A percentile compares a stretch with the other conserved stretches of the same genome.
Evolutionary conservation across 23 tunicate genomes (phyloP).

Genomic region (Clavelina lepadiformis): DNA sequence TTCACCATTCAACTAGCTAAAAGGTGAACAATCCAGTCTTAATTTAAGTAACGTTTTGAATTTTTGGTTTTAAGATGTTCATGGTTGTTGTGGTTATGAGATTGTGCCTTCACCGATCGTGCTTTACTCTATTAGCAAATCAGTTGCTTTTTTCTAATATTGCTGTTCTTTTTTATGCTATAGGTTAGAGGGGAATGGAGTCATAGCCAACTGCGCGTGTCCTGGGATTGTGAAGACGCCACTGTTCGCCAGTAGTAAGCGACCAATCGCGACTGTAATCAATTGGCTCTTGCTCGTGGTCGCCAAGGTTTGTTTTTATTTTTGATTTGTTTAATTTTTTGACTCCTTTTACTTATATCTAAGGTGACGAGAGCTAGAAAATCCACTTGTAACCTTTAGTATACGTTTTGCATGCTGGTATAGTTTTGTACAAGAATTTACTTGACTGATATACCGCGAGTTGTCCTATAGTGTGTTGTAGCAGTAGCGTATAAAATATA

Average conservation of each 20-base stretch:
- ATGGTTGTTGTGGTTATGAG: too few relatives aligned
- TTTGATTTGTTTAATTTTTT: not conserved
- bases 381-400: not conserved
- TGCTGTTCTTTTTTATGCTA: too few relatives aligned
- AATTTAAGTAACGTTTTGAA: too few relatives aligned
- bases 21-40: not conserved
- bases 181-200: not conserved
- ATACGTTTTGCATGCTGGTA: not conserved
- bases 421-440: not conserved
- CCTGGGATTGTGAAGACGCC: slow-evolving; percentile 17
- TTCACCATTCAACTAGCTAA: slow-evolving; percentile 2
- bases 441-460: too few relatives aligned
- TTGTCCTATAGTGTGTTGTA: too few relatives aligned
- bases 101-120: too few relatives aligned
- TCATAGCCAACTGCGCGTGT: slow-evolving; percentile 1
- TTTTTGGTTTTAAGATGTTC: too few relatives aligned
- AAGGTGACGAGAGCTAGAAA: not conserved
- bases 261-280: not conserved
- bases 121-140: too few relatives aligned
- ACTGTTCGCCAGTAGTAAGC: not conserved
- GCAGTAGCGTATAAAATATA: too few relatives aligned
- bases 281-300: not conserved
- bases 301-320: not conserved
- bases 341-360: not conserved
- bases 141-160: too few relatives aligned